A percentile compares a stretch with the other conserved stretches of the same genome.
These are phyloP conservation scores for Trachythela sp. DNA, from an alignment of 64 coral and sea anemone genomes.

Conservation along the genomic window DNA sequence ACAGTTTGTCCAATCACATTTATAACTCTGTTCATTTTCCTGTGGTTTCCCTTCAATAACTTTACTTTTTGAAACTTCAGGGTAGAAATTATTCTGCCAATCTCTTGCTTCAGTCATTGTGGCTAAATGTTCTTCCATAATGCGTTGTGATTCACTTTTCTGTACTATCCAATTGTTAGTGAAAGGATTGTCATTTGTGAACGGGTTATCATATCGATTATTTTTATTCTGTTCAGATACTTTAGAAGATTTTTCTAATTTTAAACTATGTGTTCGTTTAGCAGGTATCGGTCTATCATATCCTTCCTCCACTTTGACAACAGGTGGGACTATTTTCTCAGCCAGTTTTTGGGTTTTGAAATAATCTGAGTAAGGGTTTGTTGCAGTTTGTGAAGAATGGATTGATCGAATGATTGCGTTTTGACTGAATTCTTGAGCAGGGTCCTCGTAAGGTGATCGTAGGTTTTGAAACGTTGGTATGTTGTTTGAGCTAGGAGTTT, in stretches of 20 bases:
- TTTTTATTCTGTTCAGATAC: not conserved
- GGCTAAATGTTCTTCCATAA: slow-evolving; percentile 10
- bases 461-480: not conserved
- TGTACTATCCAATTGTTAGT: not conserved
- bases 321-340: not conserved
- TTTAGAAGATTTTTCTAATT: not conserved
- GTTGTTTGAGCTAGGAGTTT: no score
- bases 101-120: not conserved
- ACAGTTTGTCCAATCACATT: slow-evolving; percentile 79
- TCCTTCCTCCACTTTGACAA: slow-evolving; percentile 2
- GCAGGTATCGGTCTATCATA: not conserved
- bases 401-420: not conserved
- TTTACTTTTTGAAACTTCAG: not conserved
- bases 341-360: not conserved
- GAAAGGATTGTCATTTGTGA: not conserved
- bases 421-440: not conserved
- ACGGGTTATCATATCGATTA: not conserved
- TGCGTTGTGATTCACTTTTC: slow-evolving; percentile 1
- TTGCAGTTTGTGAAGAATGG: not conserved
- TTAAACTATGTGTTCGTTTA: not conserved
- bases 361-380: not conserved
- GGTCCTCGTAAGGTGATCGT: not conserved
- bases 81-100: not conserved
- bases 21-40: slow-evolving; percentile 37
- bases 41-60: not conserved